Percentiles rank a stretch among this genome's conserved stretches.
Evolutionary conservation across 2,113 vertebrate species (phyloP).

Genomic region (Mesocricetus auratus): DNA sequence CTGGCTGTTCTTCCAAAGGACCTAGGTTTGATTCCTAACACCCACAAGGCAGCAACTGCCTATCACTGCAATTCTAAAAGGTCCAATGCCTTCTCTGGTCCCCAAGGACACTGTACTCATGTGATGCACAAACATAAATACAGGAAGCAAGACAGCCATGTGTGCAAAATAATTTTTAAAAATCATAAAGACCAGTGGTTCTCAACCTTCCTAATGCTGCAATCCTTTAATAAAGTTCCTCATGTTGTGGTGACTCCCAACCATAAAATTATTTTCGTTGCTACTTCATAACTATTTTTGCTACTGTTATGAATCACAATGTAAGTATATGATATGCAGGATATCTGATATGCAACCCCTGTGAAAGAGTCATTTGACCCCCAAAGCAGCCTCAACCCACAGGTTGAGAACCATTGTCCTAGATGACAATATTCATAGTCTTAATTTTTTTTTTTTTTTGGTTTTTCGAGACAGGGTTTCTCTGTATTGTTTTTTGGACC

Average conservation of each 20-base stretch:
- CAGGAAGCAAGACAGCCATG: not conserved
- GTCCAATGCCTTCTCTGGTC: not conserved
- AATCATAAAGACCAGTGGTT: not conserved
- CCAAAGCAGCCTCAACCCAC: not conserved
- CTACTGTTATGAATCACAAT: not conserved
- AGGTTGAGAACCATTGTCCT: not conserved
- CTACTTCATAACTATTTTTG: not conserved
- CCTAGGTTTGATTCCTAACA: not conserved
- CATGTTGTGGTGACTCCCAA: not conserved
- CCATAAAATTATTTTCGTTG: not conserved
- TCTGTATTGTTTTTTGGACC: no score
- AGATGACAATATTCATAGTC: not conserved
- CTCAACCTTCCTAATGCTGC: not conserved
- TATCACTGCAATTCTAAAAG: not conserved
- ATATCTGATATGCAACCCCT: not conserved
- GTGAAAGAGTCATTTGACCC: not conserved
- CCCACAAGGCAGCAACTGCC: not conserved
- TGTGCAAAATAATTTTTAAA: not conserved
- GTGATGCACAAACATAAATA: not conserved
- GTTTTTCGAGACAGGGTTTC: no score
- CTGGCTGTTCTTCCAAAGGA: not conserved
- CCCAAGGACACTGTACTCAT: not conserved
- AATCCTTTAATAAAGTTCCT: not conserved
- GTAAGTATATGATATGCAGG: not conserved
- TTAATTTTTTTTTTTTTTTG: no score